These are phyloP conservation scores for Drosophila ficusphila DNA, from an alignment of 1,140 invertebrate genomes.

Conservation along the genomic window DNA sequence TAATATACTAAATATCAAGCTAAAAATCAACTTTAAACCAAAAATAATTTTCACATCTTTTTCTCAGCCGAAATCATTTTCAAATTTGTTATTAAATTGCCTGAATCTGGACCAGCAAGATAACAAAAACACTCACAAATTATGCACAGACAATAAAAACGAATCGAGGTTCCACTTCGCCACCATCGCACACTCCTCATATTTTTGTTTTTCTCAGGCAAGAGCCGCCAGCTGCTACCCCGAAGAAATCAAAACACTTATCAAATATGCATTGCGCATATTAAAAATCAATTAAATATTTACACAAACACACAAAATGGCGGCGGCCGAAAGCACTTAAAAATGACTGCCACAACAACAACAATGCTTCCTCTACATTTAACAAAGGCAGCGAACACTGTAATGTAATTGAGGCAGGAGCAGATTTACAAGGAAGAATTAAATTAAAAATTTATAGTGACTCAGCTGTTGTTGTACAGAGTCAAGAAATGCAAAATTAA, in stretches of 20 bases:
- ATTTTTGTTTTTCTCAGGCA: conserved; percentile 1
- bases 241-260: conserved; percentile 70
- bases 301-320: conserved; percentile 66
- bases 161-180: conserved; percentile 12
- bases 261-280: conserved; percentile 76
- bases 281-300: conserved; percentile 81
- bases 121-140: conserved; percentile 18
- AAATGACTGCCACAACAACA: conserved; percentile 28
- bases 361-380: conserved; percentile 41
- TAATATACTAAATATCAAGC: too few species aligned
- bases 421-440: conserved; percentile 54
- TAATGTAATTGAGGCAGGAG: conserved; percentile 70
- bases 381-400: conserved; percentile 52
- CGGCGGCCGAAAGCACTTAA: conserved; percentile 50
- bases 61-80: neutral
- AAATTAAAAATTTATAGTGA: conserved; percentile 78
- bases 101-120: neutral
- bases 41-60: conserved; percentile 3
- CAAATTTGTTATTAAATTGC: conserved; percentile 1
- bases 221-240: conserved; percentile 16
- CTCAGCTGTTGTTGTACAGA: conserved; percentile 42
- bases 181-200: neutral
- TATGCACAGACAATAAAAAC: conserved; percentile 42
- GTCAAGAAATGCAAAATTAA: too few species aligned
- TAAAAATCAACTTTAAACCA: neutral